Evolutionary conservation across 64 coral and sea anemone species (phyloP), one percentile per base, ranked within the genome.

Genomic region (Orbicella faveolata): DNA sequence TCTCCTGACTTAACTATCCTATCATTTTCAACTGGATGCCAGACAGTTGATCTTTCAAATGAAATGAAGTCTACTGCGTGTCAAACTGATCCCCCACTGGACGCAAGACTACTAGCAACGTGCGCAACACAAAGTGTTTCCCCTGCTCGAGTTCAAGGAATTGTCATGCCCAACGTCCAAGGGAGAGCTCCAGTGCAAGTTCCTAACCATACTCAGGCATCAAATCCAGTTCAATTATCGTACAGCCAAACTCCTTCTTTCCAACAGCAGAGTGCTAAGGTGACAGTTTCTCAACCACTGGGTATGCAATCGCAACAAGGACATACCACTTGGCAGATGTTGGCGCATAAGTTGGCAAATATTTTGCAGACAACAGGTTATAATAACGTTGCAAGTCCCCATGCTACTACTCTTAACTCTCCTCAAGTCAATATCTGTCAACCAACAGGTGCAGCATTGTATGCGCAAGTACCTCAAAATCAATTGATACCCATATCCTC

Each of bases 31-130:
- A 44, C 72, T 34, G 82, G 82, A 53, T 85, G 82, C 16, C 82
- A 85, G 68, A 72, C 82, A 65, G 48, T 79, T 57, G 65, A 72
- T 69, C 64, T 18, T 26, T 21, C 37, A 52, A 85, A 73, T 64
- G 3, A 55, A 10, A 30, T 85, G 63, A 14, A 30, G 20, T 52
- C 82, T 21, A 52, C 63, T 9, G 70, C 66, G 15, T 72, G 82
- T 36, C 82, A 85, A 33, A 85, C 82, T 30, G 65, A 72, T 48
- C 64, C 35, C 52, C 0, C n/a, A 85, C 0, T 44, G 12, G 36
- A 21, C 6, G 5, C 4, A 14, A 11, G 61, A 36, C 20, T 20
- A 11, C 61, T 6, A 79, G 51, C 77, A 48, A 12, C 20, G 53
- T 9, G 62, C 39, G 2, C 65, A 2, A n/a, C 35, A 26, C 64